Evolutionary conservation across 2,888 invertebrate species (phyloP).

Genomic region (Andrena minutula): DNA sequence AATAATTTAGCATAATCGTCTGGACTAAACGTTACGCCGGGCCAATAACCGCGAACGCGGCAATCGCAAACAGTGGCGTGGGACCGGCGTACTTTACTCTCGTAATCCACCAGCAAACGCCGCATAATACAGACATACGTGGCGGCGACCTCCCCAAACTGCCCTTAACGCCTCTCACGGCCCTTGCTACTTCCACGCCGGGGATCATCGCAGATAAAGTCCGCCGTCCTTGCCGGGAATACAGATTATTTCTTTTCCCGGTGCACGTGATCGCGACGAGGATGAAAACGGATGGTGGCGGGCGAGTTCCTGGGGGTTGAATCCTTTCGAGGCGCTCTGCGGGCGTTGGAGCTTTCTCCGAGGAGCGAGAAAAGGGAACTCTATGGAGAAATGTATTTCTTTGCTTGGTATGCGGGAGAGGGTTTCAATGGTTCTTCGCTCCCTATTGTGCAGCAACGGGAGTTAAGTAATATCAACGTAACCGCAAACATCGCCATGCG

Average conservation of each 20-base stretch:
- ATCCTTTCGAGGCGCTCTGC: not conserved
- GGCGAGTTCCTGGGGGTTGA: not conserved
- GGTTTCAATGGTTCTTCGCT: too few species aligned
- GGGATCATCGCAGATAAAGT: constrained; percentile 11
- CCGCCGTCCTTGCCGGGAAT: not conserved
- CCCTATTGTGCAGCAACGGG: too few species aligned
- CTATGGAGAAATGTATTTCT: too few species aligned
- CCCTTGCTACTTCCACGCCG: not conserved
- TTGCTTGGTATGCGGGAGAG: too few species aligned
- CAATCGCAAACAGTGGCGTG: constrained; percentile 78
- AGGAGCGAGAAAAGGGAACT: too few species aligned
- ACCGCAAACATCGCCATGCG: not conserved
- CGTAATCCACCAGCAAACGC: constrained; percentile 81
- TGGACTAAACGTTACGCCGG: constrained; percentile 74
- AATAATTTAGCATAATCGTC: constrained; percentile 81
- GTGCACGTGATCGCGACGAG: not conserved
- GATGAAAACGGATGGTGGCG: not conserved
- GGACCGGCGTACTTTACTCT: constrained; percentile 78
- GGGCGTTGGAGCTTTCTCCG: too few species aligned
- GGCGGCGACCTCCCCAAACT: constrained; percentile 73
- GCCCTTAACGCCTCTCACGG: constrained; percentile 53
- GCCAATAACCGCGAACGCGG: constrained; percentile 80
- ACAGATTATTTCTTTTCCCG: constrained; percentile 22
- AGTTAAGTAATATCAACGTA: too few species aligned
- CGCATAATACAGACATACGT: constrained; percentile 82